Conservation (phyloP, 2,888 invertebrate species). For the Argyra leucocephala region DNA sequence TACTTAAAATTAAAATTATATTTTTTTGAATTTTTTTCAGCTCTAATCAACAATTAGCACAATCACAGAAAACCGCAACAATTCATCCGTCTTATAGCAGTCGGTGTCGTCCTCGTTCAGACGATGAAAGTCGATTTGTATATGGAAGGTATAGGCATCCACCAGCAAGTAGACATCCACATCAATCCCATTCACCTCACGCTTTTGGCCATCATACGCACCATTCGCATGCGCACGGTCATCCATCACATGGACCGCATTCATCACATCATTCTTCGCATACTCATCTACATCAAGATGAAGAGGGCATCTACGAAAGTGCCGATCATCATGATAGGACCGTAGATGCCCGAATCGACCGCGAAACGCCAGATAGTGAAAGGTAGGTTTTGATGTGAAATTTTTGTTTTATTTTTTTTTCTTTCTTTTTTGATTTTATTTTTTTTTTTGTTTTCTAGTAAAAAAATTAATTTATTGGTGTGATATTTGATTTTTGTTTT, state of each 20-base stretch:
- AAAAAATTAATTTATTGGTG: too few relatives aligned
- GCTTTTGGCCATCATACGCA: conserved; percentile 46
- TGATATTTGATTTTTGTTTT: conserved; percentile 9
- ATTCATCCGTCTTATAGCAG: conserved; percentile 48
- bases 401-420: neutral
- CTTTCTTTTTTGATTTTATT: neutral
- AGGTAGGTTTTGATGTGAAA: conserved; percentile 53
- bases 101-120: conserved; percentile 52
- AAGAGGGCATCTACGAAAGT: conserved; percentile 80
- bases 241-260: conserved; percentile 44
- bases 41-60: conserved; percentile 45
- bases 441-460: too few relatives aligned
- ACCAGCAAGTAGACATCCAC: conserved; percentile 43
- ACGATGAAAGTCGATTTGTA: conserved; percentile 65
- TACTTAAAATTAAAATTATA: neutral
- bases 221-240: conserved; percentile 45
- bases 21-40: conserved; percentile 26
- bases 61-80: conserved; percentile 46
- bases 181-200: conserved; percentile 49
- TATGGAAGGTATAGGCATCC: conserved; percentile 57
- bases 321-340: conserved; percentile 65
- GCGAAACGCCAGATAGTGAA: conserved; percentile 80
- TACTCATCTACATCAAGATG: conserved; percentile 56
- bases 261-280: conserved; percentile 49
- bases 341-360: conserved; percentile 58